Base-by-base conservation (phyloP, 2,797 vertebrate species). In the Columba guinea region DNA sequence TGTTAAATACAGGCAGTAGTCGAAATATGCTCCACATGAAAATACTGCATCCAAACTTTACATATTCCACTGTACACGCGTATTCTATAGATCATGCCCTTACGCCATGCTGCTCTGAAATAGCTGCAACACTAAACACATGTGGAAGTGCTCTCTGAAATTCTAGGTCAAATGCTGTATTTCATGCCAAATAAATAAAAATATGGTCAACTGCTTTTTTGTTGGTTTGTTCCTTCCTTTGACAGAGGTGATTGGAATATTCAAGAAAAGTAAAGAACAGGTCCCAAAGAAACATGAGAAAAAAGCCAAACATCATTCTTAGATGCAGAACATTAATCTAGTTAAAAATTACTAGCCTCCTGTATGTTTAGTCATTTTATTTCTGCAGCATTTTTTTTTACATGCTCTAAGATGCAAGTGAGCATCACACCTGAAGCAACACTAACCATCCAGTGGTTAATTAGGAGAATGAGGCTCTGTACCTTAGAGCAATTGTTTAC, bases 101-200 rank as follows among this genome's bases (percentile, higher is more conserved):
- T 67, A 3, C 7, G 11, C 26, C 67, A 37, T 11, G n/a, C 27
- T 69, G 32, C n/a, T 87, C 59, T 56, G 28, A 89, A 87, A 82
- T 0, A 65, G 63, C 0, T 79, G 34, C 34, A 44, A 3, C 59
- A 70, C 26, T 14, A 44, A 84, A n/a, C 0, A 7, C 2, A 3
- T 5, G 8, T 48, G 37, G 34, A 55, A 79, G 7, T 18, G 30
- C 14, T 27, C 18, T n/a, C 46, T 87, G 52, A 77, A 87, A 76
- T 49, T 83, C 70, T 59, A 80, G 19, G 24, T 1, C 56, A 32
- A 76, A 89, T 52, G 26, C n/a, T 74, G 27, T 35, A 27, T 37
- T 95, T 85, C 56, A 85, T 52, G 44, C 44, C 13, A 76, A 52
- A 2, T 35, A 12, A 67, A 77, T 34, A 39, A 39, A 82, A 84